Conservation (phyloP, 2,888 invertebrate species). For the Priocnemis perturbator region DNA sequence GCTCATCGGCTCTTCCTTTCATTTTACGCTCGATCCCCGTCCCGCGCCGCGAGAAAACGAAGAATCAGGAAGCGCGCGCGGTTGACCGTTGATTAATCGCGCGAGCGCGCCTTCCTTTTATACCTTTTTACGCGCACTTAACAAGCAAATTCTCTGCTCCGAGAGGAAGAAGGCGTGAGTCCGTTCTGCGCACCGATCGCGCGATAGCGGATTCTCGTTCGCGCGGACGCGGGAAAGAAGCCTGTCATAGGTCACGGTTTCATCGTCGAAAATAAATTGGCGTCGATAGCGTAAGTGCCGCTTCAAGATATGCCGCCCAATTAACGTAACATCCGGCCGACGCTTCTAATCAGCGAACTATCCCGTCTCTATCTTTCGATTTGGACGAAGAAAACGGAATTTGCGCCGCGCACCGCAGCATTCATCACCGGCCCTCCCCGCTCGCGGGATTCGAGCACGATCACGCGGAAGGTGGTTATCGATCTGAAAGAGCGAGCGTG, state of each 20-base stretch:
- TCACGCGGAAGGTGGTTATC: constrained; percentile 29
- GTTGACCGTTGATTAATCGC: not conserved
- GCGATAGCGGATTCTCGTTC: constrained; percentile 4
- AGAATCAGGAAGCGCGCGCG: not conserved
- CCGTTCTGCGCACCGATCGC: not conserved
- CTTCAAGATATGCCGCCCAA: no score
- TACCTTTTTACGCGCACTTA: not conserved
- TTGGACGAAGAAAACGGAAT: no score
- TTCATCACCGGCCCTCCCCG: constrained; percentile 20
- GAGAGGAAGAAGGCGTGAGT: not conserved
- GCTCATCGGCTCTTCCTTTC: constrained; percentile 2
- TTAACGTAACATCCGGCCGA: no score
- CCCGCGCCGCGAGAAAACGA: not conserved
- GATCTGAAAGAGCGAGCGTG: constrained; percentile 29
- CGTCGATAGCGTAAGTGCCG: no score
- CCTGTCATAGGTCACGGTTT: no score
- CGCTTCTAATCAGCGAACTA: no score
- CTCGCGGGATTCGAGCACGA: constrained; percentile 21
- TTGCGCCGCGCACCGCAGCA: constrained; percentile 18
- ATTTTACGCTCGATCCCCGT: not conserved
- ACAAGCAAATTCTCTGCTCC: not conserved
- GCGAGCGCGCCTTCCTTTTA: constrained; percentile 4
- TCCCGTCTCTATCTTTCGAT: no score
- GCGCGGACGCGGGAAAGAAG: not conserved
- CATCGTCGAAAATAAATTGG: no score